Base-by-base conservation (phyloP, 2,797 vertebrate species). In the Poeciliopsis paucimaculata region DNA sequence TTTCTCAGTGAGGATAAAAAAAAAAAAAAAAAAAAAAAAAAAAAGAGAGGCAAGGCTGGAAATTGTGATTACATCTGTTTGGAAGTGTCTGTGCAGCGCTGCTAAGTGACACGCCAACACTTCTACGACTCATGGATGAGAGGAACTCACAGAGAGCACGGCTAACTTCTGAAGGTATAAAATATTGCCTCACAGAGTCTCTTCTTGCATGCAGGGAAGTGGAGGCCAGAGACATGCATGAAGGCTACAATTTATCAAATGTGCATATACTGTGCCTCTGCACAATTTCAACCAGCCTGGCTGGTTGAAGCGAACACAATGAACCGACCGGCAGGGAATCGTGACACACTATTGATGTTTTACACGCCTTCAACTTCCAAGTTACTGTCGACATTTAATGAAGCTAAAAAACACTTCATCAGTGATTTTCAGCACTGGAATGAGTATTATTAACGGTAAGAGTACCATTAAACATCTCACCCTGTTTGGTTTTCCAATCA, bases 61-160 rank as follows among this genome's bases (percentile, higher is more conserved):
- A 94, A 92, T 74, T 90, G 78, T 91, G 90, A 92, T 88, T 88
- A 75, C 78, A 86, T 68, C 49, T 90, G 85, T 68, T 46, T 90
- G 84, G 82, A 77, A 68, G 77, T 77, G 55, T 85, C 75, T 76
- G 77, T 74, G 79, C 88, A 79, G 84, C 89, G 89, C 88, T 90
- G 90, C 75, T 82, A 51, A 80, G 75, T 78, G 83, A 82, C 82
- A 87, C 75, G 81, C 75, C 23, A 78, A 89, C 77, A 82, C 66
- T 79, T 60, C 81, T 68, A 16, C 74, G 81, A 85, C 66, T 78
- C 15, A 3, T 71, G 82, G 88, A 84, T 90, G 80, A 90, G 82
- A 75, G 84, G 91, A 93, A 92, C 91, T 94, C 93, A 92, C 90
- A 89, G 88, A 78, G 88, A 83, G 91, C 84, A 85, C 77, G 87